Conservation (phyloP, 2,888 invertebrate genomes). For the Eupithecia centaureata region DNA sequence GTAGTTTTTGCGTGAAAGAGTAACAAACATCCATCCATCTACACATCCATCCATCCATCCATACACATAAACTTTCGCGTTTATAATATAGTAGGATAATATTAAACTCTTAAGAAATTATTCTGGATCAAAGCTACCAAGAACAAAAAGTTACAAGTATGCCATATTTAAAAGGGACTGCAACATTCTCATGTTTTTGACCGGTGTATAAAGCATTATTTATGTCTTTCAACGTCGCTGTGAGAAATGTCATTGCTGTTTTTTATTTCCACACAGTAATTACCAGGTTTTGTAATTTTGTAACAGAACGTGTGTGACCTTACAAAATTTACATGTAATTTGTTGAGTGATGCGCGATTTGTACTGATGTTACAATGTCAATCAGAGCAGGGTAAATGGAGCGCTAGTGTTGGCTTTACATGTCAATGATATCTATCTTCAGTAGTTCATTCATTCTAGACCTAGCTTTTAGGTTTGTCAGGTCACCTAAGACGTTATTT, state of each 20-base stretch:
- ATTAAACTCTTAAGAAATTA: not conserved
- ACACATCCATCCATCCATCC: too few relatives aligned
- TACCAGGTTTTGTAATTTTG: constrained; percentile 38
- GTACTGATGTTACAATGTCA: constrained; percentile 3
- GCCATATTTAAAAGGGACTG: not conserved
- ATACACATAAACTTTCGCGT: too few relatives aligned
- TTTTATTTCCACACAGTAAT: constrained; percentile 51
- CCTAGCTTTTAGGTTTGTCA: not conserved
- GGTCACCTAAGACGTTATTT: not conserved
- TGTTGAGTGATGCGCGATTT: constrained; percentile 11
- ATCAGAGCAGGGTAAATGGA: constrained; percentile 12
- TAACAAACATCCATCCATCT: too few relatives aligned
- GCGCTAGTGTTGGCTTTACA: not conserved
- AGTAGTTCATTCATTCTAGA: not conserved
- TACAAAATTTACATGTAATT: constrained; percentile 7
- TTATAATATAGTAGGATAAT: too few relatives aligned
- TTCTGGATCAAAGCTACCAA: not conserved
- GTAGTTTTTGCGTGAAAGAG: too few relatives aligned
- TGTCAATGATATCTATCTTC: not conserved
- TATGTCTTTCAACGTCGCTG: constrained; percentile 32
- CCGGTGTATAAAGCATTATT: constrained; percentile 10
- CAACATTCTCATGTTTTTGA: constrained; percentile 18
- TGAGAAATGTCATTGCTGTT: constrained; percentile 48
- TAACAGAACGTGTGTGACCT: constrained; percentile 45
- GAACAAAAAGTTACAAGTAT: not conserved